Base-by-base conservation (phyloP, 2,113 vertebrate genomes). In the Motacilla alba region DNA sequence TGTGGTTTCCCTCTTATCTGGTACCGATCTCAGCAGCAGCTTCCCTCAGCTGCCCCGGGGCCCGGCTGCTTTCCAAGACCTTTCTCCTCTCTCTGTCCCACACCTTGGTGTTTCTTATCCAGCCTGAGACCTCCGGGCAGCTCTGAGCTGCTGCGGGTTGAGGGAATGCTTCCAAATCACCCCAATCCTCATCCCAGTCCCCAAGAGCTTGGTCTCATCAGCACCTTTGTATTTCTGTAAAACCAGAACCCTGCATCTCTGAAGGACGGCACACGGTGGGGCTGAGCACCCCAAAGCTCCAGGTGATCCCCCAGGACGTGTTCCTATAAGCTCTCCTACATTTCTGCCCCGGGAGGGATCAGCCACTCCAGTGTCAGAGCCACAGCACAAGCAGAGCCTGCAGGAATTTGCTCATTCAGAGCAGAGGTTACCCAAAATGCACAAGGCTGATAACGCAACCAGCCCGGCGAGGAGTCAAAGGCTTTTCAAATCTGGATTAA, bases 1-100 rank as follows among this genome's bases (percentile, higher is more conserved):
- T 90, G 64, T 59, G 93, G 58, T 97, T 94, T 94, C 33, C 22
- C 56, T 93, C 87, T 85, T 95, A 91, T 89, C 94, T 84, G 76
- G 44, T 82, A 17, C 43, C 11, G 33, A 94, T 95, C 84, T 87
- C 64, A 76, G 78, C 60, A 83, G 73, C 86, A 73, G 90, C 46
- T 96, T 92, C 89, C 60, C 83, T 69, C 31, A 2, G 35, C 37
- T 1, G 10, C 52, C 46, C 41, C 0, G 0, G 44, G 67, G 33
- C 18, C 56, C 28, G 26, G 52, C n/a, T 10, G 28, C 39, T 74
- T 50, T 16, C 13, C 69, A 33, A 31, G 58, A 55, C 44, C 27
- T 82, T 81, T 76, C 70, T 55, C 49, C 28, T 49, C 39, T 50
- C 70, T 53, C n/a, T 18, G 2, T 7, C 33, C 30, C 72, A 26